These are phyloP conservation scores for Rhagologus leucostigma DNA, from an alignment of 2,113 vertebrate species.

Conservation along the genomic window DNA sequence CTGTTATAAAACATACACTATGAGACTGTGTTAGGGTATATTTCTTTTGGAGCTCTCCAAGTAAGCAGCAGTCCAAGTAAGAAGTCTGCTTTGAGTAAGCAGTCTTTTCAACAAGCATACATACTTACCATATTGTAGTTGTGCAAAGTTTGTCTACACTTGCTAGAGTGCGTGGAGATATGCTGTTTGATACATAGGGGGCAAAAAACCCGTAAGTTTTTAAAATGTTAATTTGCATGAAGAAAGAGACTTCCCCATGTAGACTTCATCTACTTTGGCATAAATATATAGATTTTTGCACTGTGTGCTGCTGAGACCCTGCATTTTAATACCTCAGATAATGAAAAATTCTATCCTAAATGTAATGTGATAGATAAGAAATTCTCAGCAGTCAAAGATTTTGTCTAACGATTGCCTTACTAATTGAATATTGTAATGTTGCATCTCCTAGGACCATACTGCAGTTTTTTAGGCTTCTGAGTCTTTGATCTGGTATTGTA, in stretches of 20 bases:
- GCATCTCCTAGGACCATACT: background rate
- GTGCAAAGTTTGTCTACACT: background rate
- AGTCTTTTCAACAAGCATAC: background rate
- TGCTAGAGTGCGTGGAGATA: background rate
- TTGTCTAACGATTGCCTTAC: background rate
- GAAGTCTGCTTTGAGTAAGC: background rate
- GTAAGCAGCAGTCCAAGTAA: background rate
- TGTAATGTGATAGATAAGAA: background rate
- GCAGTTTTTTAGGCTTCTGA: background rate
- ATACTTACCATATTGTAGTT: background rate
- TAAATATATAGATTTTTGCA: background rate
- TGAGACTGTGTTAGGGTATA: background rate
- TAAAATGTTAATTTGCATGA: background rate
- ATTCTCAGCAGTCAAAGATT: background rate
- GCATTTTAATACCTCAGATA: background rate
- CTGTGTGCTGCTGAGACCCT: background rate
- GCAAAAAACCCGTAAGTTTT: accelerated
- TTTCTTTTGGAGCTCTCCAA: background rate
- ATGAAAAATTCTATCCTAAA: background rate
- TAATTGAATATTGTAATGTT: background rate
- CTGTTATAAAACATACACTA: background rate
- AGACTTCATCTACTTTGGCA: background rate
- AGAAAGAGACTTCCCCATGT: background rate
- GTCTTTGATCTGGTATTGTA: background rate
- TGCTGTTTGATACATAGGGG: background rate